Evolutionary conservation across 2,888 invertebrate species (phyloP).

Genomic region (Plagodis dolabraria): DNA sequence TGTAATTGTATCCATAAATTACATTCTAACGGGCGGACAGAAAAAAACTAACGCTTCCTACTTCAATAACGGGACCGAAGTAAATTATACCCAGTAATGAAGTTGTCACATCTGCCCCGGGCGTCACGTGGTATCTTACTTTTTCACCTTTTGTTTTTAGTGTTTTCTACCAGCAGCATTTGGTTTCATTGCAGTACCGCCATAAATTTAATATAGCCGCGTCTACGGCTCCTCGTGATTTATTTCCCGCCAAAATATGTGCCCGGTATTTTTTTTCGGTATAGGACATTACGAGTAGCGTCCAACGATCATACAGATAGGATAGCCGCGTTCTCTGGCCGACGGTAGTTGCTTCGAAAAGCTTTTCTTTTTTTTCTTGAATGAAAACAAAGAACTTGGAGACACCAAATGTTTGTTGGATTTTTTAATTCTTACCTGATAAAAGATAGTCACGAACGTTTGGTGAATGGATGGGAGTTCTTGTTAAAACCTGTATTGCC

Average conservation of each 20-base stretch:
- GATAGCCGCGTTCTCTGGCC: constrained; percentile 72
- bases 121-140: constrained; percentile 49
- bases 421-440: constrained; percentile 53
- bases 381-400: constrained; percentile 67
- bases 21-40: constrained; percentile 65
- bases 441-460: constrained; percentile 63
- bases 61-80: constrained; percentile 79
- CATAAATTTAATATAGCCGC: constrained; percentile 80
- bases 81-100: constrained; percentile 78
- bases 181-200: constrained; percentile 60
- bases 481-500: constrained; percentile 11
- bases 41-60: constrained; percentile 76
- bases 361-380: constrained; percentile 58
- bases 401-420: constrained; percentile 55
- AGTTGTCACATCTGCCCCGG: constrained; percentile 76
- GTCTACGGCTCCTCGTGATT: constrained; percentile 75
- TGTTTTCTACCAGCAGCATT: constrained; percentile 39
- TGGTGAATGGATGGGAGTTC: constrained; percentile 37
- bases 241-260: constrained; percentile 83
- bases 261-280: constrained; percentile 70
- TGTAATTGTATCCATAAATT: constrained; percentile 73
- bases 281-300: constrained; percentile 80
- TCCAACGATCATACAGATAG: constrained; percentile 79
- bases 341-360: constrained; percentile 78
- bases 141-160: constrained; percentile 46